Conservation (phyloP, 1,140 invertebrate genomes). For the Sogatella furcifera region DNA sequence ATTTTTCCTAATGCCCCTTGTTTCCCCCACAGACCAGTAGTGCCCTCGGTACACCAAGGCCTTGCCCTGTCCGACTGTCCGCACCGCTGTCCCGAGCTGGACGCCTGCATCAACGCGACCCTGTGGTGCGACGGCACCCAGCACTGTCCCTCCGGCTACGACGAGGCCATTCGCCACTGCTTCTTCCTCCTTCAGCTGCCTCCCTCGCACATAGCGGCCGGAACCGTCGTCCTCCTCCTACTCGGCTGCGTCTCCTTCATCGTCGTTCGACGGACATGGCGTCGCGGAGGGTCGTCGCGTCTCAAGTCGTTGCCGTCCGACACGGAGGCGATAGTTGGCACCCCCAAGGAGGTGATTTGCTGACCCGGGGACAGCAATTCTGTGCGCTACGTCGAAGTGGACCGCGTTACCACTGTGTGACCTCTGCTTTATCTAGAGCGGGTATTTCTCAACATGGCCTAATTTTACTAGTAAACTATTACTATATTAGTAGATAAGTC, state of each 20-base stretch:
- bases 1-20: no score
- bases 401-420: constrained; percentile 82
- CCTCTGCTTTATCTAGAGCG: neutral
- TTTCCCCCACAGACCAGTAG: constrained; percentile 30
- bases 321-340: constrained; percentile 24
- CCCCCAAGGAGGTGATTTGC: constrained; percentile 73
- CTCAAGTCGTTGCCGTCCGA: constrained; percentile 24
- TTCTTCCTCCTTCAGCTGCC: constrained; percentile 61
- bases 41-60: constrained; percentile 30
- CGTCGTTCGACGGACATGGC: constrained; percentile 11
- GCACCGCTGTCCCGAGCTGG: constrained; percentile 70
- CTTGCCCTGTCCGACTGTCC: constrained; percentile 58
- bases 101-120: constrained; percentile 77
- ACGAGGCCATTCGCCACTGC: constrained; percentile 71
- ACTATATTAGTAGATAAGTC: no score
- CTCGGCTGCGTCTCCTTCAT: constrained; percentile 30
- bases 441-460: constrained; percentile 4
- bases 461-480: neutral
- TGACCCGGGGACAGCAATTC: constrained; percentile 88
- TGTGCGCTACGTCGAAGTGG: constrained; percentile 80
- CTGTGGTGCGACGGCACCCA: constrained; percentile 78
- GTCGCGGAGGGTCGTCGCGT: neutral
- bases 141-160: constrained; percentile 79
- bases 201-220: constrained; percentile 51
- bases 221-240: constrained; percentile 36